Base-by-base conservation (phyloP, 2,113 vertebrate genomes). In the Acrocephalus arundinaceus region DNA sequence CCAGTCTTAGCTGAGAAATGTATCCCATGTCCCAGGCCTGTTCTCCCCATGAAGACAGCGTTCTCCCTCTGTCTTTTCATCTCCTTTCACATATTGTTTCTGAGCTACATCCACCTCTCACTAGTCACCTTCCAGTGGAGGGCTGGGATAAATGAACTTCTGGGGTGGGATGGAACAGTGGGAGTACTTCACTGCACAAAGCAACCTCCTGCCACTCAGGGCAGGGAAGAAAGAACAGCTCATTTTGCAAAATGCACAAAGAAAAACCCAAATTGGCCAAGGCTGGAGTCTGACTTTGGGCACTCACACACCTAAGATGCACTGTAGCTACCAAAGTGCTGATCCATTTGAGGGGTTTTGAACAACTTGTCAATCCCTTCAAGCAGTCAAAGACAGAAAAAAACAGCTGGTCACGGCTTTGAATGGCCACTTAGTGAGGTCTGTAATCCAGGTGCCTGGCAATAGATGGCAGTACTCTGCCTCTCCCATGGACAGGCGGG, bases 391-490 rank as follows among this genome's bases (percentile, higher is more conserved):
- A 82, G 58, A 52, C 6, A 45, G 31, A 24, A 59, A 59, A 45
- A 35, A 19, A 0, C 33, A 61, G 31, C 8, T 39, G 51, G 46
- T 15, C 37, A 20, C 0, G 0, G n/a, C 39, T 92, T 39, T 52
- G 65, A 52, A 35, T 9, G 1, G 4, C 24, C 52, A 48, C 27
- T 3, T 24, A 35, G 14, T 11, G 1, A 67, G n/a, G 54, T 79
- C 31, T 82, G 96, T 94, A 93, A 91, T 94, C 87, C 89, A 78
- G 68, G 48, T 19, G 23, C 82, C 80, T 92, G 94, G 96, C 97
- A 96, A 96, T 87, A 97, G 97, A 96, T 97, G 97, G 97, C 97
- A 97, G 94, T 91, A 70, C 94, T 73, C 93, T 89, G 96, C 93
- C 95, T 95, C 85, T 92, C 78, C 96, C 59, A 18, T 1, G 52